phyloP scores from a whole-genome alignment of 2,797 vertebrate species.

The Sebastes cheni region DNA sequence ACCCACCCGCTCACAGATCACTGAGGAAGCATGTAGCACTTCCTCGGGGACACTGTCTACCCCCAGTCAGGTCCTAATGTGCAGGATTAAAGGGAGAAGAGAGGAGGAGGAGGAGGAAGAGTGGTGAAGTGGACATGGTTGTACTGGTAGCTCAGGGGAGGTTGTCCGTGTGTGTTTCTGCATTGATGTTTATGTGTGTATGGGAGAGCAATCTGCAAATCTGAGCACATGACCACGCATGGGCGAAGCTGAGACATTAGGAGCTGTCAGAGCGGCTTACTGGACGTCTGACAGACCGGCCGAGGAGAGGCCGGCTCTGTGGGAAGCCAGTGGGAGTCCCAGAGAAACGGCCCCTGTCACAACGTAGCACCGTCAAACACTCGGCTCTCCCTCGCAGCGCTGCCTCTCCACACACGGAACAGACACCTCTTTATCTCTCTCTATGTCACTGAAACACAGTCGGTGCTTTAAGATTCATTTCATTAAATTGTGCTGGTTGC shows the following conservation, averaged over 20 bases:
- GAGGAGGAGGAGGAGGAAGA: not conserved
- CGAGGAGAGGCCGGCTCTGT: not conserved
- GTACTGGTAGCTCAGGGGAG: slow-evolving; percentile 6
- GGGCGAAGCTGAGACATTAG: slow-evolving; percentile 27
- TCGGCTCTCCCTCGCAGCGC: not conserved
- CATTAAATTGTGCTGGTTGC: not conserved
- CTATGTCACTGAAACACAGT: not conserved
- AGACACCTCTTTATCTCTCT: slow-evolving; percentile 5
- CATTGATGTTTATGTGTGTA: not conserved
- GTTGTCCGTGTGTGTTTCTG: not conserved
- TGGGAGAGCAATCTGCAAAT: slow-evolving; percentile 27
- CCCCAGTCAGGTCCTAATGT: slow-evolving; percentile 1
- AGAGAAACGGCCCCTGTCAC: slow-evolving; percentile 47
- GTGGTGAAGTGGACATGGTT: slow-evolving; percentile 12
- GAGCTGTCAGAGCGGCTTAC: slow-evolving; percentile 42
- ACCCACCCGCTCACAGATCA: not conserved
- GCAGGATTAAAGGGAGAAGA: slow-evolving; percentile 5
- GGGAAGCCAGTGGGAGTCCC: slow-evolving; percentile 40
- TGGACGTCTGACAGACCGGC: slow-evolving; percentile 29
- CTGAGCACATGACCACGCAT: slow-evolving; percentile 4
- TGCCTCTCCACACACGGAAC: not conserved
- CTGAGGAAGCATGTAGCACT: slow-evolving; percentile 2
- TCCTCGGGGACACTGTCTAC: not conserved
- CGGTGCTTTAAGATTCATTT: not conserved
- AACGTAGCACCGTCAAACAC: slow-evolving; percentile 32